phyloP scores from a whole-genome alignment of 2,888 invertebrate species.

The Pecten maximus region DNA sequence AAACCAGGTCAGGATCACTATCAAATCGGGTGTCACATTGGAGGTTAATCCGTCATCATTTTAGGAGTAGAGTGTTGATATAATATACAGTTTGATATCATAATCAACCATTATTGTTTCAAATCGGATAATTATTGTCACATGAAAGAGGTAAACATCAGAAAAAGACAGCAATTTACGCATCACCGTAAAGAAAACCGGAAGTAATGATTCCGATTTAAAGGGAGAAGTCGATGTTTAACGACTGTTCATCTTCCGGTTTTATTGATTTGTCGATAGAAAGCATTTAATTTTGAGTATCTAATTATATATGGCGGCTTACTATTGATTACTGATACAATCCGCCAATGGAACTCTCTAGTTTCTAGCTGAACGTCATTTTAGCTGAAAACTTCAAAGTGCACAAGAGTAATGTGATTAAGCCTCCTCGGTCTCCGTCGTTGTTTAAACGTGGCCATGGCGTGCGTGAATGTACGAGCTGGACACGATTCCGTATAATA shows the following conservation, averaged over 20 bases:
- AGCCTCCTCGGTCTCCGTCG: neutral
- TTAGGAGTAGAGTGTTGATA: neutral
- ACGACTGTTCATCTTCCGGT: conserved; percentile 23
- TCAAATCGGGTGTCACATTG: neutral
- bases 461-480: conserved; percentile 28
- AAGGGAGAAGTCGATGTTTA: conserved; percentile 25
- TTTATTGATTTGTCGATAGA: conserved; percentile 22
- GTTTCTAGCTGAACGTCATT: conserved; percentile 33
- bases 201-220: conserved; percentile 11
- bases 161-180: conserved; percentile 11
- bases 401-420: neutral
- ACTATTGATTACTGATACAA: conserved; percentile 1
- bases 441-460: neutral
- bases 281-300: conserved; percentile 35
- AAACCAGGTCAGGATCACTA: neutral
- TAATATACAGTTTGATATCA: neutral
- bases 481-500: neutral
- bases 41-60: neutral
- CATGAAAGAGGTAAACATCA: conserved; percentile 8
- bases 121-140: conserved; percentile 29
- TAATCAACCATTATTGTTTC: neutral
- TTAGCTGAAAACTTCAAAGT: conserved; percentile 32
- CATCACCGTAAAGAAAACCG: neutral
- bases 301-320: conserved; percentile 30
- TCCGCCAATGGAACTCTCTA: neutral